A percentile compares a stretch with the other conserved stretches of the same genome.
phyloP scores from a whole-genome alignment of 2,888 invertebrate species.

The Maniola hyperantus region DNA sequence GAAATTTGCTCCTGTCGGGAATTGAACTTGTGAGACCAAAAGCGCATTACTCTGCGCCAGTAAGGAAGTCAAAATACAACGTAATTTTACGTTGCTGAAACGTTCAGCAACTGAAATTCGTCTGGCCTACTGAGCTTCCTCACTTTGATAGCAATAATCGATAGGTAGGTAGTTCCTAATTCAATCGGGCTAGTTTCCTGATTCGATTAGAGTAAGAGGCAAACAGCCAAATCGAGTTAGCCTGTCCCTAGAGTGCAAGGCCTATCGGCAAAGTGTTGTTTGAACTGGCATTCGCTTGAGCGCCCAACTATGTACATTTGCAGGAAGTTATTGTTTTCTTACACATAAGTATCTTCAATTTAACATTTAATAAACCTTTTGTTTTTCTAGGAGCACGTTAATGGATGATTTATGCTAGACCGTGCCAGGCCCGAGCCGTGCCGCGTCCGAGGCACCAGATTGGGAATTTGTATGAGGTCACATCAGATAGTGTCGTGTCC shows the following conservation, averaged over 20 bases:
- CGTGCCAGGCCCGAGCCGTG: too few species aligned
- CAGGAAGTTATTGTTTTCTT: not conserved
- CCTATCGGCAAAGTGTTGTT: constrained; percentile 33
- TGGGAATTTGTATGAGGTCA: too few species aligned
- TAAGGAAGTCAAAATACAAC: too few species aligned
- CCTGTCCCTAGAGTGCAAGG: constrained; percentile 38
- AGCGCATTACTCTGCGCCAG: too few species aligned
- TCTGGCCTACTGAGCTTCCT: not conserved
- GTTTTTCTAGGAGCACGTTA: too few species aligned
- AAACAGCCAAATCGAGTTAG: constrained; percentile 41
- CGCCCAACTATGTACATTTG: not conserved
- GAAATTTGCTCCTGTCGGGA: too few species aligned
- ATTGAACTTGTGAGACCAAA: too few species aligned
- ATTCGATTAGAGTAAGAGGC: constrained; percentile 53
- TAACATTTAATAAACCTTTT: too few species aligned
- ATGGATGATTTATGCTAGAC: too few species aligned
- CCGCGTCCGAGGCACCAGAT: too few species aligned
- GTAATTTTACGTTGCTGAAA: too few species aligned
- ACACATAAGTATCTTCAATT: not conserved
- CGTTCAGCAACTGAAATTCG: not conserved
- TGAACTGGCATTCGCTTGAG: constrained; percentile 18
- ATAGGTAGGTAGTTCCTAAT: constrained; percentile 48
- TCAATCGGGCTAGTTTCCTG: constrained; percentile 60
- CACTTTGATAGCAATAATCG: constrained; percentile 52
- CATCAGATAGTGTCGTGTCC: too few species aligned